Evolutionary conservation across 2,797 vertebrate species (phyloP).

Genomic region (Sciaenops ocellatus): DNA sequence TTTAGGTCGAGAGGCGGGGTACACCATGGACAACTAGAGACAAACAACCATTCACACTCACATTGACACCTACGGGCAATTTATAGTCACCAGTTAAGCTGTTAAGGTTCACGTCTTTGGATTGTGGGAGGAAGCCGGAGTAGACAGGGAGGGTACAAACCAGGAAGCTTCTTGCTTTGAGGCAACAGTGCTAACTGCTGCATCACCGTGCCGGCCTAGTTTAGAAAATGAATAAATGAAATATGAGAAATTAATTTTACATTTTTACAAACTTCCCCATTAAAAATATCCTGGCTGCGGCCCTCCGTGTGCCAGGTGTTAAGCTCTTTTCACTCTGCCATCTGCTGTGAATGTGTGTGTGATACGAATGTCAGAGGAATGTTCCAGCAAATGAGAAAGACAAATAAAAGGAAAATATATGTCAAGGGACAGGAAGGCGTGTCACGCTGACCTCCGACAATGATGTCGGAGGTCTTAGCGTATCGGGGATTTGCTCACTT

Average conservation of each 20-base stretch:
- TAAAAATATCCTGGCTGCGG: neutral
- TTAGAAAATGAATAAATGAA: neutral
- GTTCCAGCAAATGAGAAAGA: neutral
- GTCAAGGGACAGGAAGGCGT: conserved; percentile 4
- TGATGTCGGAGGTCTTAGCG: conserved; percentile 1
- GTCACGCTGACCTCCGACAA: conserved; percentile 14
- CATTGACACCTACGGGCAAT: too few species aligned
- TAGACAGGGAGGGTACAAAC: too few species aligned
- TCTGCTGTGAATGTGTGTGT: conserved; percentile 16
- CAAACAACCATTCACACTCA: too few species aligned
- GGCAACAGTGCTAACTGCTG: too few species aligned
- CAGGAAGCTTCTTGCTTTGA: too few species aligned
- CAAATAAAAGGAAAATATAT: conserved; percentile 10
- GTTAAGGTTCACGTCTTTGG: too few species aligned
- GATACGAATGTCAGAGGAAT: conserved; percentile 31
- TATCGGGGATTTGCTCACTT: neutral
- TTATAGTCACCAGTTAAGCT: too few species aligned
- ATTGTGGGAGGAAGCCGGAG: too few species aligned
- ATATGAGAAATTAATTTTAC: neutral
- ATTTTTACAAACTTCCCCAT: neutral
- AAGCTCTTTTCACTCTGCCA: neutral
- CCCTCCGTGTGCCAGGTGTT: neutral
- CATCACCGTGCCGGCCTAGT: too few species aligned
- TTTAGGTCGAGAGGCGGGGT: too few species aligned
- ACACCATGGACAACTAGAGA: too few species aligned